These are phyloP conservation scores for Phainopepla nitens DNA, from an alignment of 2,113 vertebrate species.

Conservation along the genomic window DNA sequence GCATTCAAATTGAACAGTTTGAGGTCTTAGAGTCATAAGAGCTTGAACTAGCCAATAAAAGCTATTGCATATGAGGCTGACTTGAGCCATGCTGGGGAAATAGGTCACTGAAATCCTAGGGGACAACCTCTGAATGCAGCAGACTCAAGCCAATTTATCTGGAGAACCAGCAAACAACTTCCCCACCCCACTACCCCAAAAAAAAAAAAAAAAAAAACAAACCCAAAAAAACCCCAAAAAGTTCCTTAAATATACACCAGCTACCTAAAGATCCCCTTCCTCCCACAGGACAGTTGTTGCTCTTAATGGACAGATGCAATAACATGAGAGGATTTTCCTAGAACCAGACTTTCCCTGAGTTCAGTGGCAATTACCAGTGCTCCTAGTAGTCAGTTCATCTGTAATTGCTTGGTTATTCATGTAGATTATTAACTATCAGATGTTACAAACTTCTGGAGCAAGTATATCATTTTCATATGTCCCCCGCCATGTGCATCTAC, in stretches of 20 bases:
- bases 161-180: background rate
- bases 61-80: background rate
- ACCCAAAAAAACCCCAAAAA: too few relatives aligned
- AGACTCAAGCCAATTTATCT: background rate
- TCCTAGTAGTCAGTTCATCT: background rate
- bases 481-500: background rate
- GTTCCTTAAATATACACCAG: background rate
- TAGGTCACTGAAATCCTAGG: background rate
- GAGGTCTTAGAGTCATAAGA: background rate
- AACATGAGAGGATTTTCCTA: background rate
- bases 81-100: background rate
- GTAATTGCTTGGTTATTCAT: background rate
- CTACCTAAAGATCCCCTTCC: background rate
- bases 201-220: background rate
- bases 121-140: background rate
- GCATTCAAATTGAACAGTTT: background rate
- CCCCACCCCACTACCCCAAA: rapidly evolving
- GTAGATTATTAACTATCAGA: background rate
- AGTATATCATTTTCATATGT: background rate
- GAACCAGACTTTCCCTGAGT: background rate
- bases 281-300: background rate
- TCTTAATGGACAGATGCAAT: background rate
- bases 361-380: background rate
- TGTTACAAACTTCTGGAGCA: background rate
- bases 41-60: background rate